Conservation (phyloP, 2,797 vertebrate species). For the Macropus fuliginosus region DNA sequence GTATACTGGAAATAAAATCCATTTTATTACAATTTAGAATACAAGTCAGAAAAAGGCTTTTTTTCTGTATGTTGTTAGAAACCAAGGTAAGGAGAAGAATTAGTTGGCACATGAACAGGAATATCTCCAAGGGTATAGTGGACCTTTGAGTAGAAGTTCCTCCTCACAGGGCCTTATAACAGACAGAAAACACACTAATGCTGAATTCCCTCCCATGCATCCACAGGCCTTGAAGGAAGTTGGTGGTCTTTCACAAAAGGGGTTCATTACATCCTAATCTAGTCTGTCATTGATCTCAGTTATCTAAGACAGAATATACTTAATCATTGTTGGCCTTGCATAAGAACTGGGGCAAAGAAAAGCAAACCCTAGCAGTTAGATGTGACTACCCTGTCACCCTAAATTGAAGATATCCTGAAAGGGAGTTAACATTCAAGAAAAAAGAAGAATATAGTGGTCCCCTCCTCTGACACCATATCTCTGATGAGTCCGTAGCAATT, state of each 20-base stretch:
- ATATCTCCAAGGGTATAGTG: neutral
- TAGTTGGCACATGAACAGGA: neutral
- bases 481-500: neutral
- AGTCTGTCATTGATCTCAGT: neutral
- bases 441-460: neutral
- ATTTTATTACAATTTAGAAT: neutral
- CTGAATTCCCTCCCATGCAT: neutral
- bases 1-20: neutral
- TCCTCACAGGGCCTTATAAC: neutral
- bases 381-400: neutral
- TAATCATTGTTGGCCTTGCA: neutral
- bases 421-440: neutral
- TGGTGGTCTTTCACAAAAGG: neutral
- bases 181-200: neutral
- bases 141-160: neutral
- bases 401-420: neutral
- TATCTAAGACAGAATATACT: neutral
- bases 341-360: neutral
- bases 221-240: neutral
- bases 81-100: neutral
- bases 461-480: neutral
- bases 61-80: neutral
- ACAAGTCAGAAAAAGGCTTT: neutral
- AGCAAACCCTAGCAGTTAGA: neutral
- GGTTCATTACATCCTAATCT: neutral